Base-by-base conservation (phyloP, 2,113 vertebrate genomes). In the Hemicordylus capensis region DNA sequence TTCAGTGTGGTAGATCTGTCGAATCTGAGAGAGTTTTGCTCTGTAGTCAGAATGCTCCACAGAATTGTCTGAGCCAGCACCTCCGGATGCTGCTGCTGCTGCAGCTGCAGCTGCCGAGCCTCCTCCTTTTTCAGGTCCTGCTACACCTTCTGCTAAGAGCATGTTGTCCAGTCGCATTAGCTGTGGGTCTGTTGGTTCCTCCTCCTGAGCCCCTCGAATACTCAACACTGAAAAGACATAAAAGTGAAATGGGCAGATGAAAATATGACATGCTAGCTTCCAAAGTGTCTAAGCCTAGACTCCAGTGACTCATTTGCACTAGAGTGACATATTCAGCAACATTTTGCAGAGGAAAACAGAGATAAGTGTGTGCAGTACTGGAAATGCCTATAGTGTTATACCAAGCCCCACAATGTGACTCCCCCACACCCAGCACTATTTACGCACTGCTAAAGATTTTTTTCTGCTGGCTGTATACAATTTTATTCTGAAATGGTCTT, bases 101-200 rank as follows among this genome's bases (percentile, higher is more conserved):
- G 98, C 98, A 0, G 98, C 98, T 0, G 98, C 98, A 0, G 98
- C 98, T 0, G 98, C 98, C 0, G 98, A 98, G 0, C 98, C 98
- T 0, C 98, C 98, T 1, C 98, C 98, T 90, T 99, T 99, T 87
- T 99, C 98, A 0, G 98, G 98, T 4, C 98, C 98, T 0, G 98
- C 98, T 73, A 99, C 98, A 0, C 98, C 98, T 92, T 99, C 98
- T 0, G 98, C 98, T 92, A 99, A 94, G 70, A 99, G 97, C 98
- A 99, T 99, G 97, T 99, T 99, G 97, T 99, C 98, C 96, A 99
- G 93, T 34, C 98, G 96, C 98, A 99, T 99, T 89, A 99, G 97
- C 96, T 99, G 98, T 1, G 98, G 98, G 89, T 99, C 98, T 0
- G 97, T 98, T 56, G 98, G 98, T 93, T 99, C 98, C 93, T 99